These are phyloP conservation scores for Coelinius sp. DNA, from an alignment of 2,888 invertebrate genomes.

Conservation along the genomic window DNA sequence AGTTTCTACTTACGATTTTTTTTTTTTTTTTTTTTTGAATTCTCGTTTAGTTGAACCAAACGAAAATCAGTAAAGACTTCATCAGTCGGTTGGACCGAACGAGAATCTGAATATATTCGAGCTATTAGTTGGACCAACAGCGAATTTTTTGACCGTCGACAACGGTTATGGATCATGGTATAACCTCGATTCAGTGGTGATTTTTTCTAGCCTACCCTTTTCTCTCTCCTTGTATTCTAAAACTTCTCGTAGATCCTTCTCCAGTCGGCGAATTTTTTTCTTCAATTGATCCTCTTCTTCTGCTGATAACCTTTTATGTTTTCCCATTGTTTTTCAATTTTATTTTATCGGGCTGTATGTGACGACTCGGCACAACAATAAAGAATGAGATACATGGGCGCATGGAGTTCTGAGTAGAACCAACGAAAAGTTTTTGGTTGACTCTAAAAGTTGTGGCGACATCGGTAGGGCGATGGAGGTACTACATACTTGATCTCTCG, in stretches of 20 bases:
- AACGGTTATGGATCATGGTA: too few relatives aligned
- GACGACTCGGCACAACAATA: constrained; percentile 3
- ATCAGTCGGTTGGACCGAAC: background rate
- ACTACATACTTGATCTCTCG: background rate
- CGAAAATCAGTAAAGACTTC: background rate
- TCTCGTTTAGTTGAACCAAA: background rate
- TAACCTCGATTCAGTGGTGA: background rate
- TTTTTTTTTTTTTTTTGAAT: background rate
- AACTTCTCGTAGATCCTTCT: background rate
- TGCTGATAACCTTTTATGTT: background rate
- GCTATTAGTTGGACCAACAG: background rate
- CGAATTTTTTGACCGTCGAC: background rate
- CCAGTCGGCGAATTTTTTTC: background rate
- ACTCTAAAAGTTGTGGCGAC: constrained; percentile 37
- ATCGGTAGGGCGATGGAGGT: background rate
- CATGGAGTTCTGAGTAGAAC: constrained; percentile 2
- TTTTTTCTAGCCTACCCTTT: background rate
- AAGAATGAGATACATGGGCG: background rate
- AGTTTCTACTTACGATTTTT: background rate
- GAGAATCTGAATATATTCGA: background rate
- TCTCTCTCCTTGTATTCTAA: background rate
- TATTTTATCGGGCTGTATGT: background rate
- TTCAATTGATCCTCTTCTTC: background rate
- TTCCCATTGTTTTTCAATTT: background rate
- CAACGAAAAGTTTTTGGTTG: constrained; percentile 41